phyloP scores from a whole-genome alignment of 2,888 invertebrate species.

The Aethes cnicana region DNA sequence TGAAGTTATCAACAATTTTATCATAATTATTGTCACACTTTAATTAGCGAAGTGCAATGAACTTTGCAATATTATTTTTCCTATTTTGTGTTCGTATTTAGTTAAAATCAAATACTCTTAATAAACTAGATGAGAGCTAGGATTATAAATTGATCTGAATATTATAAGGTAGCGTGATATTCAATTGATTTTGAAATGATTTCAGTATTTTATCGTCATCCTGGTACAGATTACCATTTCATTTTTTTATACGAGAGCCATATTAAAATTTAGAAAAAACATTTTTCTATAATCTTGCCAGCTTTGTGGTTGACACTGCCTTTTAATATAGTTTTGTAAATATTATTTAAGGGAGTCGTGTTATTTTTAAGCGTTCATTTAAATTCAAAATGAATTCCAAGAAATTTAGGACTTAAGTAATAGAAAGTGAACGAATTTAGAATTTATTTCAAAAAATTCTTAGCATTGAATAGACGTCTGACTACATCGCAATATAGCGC shows the following conservation, averaged over 20 bases:
- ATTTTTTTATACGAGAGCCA: conserved; percentile 70
- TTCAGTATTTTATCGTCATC: conserved; percentile 41
- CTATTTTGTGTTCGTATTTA: conserved; percentile 59
- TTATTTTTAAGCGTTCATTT: conserved; percentile 25
- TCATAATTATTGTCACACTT: conserved; percentile 28
- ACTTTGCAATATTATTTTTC: conserved; percentile 58
- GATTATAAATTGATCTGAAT: conserved; percentile 24
- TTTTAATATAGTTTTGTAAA: conserved; percentile 69
- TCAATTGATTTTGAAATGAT: conserved; percentile 39
- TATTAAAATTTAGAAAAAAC: conserved; percentile 78
- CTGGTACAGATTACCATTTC: conserved; percentile 57
- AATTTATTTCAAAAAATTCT: not conserved
- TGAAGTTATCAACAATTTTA: conserved; percentile 41
- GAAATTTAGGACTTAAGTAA: not conserved
- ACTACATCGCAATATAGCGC: conserved; percentile 70
- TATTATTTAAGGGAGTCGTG: conserved; percentile 47
- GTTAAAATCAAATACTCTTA: conserved; percentile 49
- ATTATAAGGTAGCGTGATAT: conserved; percentile 38
- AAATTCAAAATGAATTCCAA: conserved; percentile 14
- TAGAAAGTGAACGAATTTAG: not conserved
- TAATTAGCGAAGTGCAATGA: conserved; percentile 45
- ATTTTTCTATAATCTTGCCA: conserved; percentile 79
- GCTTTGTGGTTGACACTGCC: conserved; percentile 78
- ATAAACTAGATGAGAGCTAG: conserved; percentile 31
- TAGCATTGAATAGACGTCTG: conserved; percentile 76